Evolutionary conservation across 2,888 invertebrate species (phyloP).

Genomic region (Brachylomia viminalis): DNA sequence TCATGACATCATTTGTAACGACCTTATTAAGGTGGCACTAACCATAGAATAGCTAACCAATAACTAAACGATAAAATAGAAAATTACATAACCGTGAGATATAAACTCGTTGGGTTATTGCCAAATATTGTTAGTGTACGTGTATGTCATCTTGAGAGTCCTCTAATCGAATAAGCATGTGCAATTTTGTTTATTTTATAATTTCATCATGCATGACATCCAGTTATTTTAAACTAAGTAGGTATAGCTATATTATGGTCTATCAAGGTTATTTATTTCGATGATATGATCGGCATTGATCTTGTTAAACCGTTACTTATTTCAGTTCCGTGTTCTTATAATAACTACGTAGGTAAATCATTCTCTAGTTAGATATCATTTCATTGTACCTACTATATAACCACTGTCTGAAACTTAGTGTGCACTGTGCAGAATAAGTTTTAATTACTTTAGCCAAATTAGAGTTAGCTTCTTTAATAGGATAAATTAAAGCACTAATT

Average conservation of each 20-base stretch:
- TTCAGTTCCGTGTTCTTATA: background rate
- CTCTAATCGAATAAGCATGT: conserved; percentile 36
- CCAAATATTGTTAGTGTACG: conserved; percentile 54
- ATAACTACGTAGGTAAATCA: background rate
- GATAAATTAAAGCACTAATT: conserved; percentile 46
- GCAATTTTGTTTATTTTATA: conserved; percentile 7
- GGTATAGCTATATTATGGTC: no score
- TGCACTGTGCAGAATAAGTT: conserved; percentile 20
- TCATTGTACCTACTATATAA: conserved; percentile 14
- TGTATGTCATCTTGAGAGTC: conserved; percentile 56
- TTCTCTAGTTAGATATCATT: conserved; percentile 15
- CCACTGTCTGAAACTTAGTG: conserved; percentile 28
- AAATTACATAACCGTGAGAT: conserved; percentile 48
- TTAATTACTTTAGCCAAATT: conserved; percentile 41
- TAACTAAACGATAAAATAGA: conserved; percentile 53
- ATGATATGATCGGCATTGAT: conserved; percentile 4
- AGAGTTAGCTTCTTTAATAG: conserved; percentile 26
- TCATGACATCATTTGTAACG: conserved; percentile 70
- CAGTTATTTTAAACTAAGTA: conserved; percentile 8
- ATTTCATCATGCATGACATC: background rate
- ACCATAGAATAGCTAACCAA: conserved; percentile 53
- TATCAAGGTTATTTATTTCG: conserved; percentile 1
- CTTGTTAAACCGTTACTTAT: conserved; percentile 16
- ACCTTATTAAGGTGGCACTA: conserved; percentile 64
- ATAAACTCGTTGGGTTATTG: conserved; percentile 55